phyloP scores from a whole-genome alignment of 2,888 invertebrate species.

The Harmothoe impar region DNA sequence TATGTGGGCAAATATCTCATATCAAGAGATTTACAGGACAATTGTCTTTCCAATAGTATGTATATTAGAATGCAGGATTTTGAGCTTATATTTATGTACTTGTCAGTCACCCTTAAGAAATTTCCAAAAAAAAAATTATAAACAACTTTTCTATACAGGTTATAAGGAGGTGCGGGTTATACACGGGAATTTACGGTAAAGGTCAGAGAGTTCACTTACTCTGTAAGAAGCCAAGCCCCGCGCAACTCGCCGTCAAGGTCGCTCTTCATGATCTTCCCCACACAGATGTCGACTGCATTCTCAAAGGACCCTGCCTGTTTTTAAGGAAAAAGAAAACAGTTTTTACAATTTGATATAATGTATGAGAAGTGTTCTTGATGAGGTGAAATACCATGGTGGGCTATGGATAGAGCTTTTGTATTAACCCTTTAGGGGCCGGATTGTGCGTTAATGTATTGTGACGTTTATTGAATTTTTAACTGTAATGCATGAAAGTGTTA shows the following conservation, averaged over 20 bases:
- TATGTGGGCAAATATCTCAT: too few species aligned
- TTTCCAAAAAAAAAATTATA: background rate
- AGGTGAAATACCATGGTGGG: background rate
- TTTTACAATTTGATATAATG: background rate
- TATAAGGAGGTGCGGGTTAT: background rate
- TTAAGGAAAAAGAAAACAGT: background rate
- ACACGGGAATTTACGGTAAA: too few species aligned
- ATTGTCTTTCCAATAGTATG: too few species aligned
- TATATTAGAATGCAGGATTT: too few species aligned
- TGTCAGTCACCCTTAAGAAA: too few species aligned
- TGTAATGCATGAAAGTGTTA: too few species aligned
- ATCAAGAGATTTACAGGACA: too few species aligned
- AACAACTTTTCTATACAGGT: background rate
- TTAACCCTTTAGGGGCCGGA: too few species aligned
- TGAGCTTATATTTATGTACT: too few species aligned
- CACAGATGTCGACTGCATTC: constrained; percentile 88
- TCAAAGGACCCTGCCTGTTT: constrained; percentile 87
- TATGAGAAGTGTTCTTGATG: background rate
- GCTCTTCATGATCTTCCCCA: constrained; percentile 87
- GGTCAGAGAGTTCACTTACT: constrained; percentile 86
- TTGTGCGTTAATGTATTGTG: too few species aligned
- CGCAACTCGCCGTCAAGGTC: constrained; percentile 89
- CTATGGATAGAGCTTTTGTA: background rate
- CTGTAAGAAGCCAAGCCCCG: constrained; percentile 91
- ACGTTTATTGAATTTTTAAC: too few species aligned